Evolutionary conservation across 2,797 vertebrate genomes (phyloP).

Genomic region (Periparus ater): DNA sequence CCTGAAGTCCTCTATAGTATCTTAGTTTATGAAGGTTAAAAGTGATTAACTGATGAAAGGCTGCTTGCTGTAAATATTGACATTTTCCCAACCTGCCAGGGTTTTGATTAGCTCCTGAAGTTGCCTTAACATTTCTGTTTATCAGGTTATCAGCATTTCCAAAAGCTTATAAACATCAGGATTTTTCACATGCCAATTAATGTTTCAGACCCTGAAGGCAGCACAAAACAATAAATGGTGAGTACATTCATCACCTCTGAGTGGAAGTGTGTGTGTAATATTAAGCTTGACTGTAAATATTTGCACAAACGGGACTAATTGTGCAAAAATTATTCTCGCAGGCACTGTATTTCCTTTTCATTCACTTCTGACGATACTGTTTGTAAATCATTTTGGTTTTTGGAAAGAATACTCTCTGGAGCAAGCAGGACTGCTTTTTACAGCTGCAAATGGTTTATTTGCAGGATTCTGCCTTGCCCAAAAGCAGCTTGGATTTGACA

Average conservation of each 20-base stretch:
- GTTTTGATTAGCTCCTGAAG: conserved; percentile 62
- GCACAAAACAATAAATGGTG: background rate
- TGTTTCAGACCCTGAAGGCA: conserved; percentile 2
- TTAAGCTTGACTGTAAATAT: conserved; percentile 13
- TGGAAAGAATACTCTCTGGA: conserved; percentile 23
- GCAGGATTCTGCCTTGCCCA: conserved; percentile 6
- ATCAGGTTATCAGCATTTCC: conserved; percentile 55
- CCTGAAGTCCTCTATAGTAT: conserved; percentile 67
- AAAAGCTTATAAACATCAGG: conserved; percentile 38
- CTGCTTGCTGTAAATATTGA: conserved; percentile 75
- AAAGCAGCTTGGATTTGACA: conserved; percentile 42
- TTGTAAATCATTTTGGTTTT: background rate
- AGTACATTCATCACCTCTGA: background rate
- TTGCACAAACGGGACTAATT: conserved; percentile 30
- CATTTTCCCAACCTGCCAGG: conserved; percentile 56
- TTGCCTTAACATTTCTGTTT: conserved; percentile 67
- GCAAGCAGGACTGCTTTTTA: background rate
- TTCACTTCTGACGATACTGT: background rate
- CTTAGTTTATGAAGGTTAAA: conserved; percentile 74
- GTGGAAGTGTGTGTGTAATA: background rate
- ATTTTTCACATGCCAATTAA: conserved; percentile 12
- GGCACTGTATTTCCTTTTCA: conserved; percentile 10
- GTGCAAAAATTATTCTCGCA: background rate
- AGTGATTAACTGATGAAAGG: conserved; percentile 71
- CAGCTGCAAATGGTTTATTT: conserved; percentile 42